Evolutionary conservation across 2,888 invertebrate species (phyloP).

Genomic region (Tetanocera ferruginea): DNA sequence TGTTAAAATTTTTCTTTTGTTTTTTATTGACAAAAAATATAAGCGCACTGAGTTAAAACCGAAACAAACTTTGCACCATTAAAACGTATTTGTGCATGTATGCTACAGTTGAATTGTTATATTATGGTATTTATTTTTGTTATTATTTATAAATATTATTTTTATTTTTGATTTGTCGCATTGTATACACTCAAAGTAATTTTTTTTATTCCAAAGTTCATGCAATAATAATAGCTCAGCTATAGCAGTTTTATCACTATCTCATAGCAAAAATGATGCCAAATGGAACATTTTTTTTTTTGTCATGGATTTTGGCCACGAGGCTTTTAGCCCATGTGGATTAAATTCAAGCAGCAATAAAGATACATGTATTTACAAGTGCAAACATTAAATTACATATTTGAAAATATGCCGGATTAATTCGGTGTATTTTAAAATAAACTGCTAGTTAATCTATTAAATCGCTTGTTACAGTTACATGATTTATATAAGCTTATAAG

Average conservation of each 20-base stretch:
- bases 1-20: slow-evolving; percentile 39
- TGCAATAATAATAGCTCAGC: too few species aligned
- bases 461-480: background rate
- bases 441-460: background rate
- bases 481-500: background rate
- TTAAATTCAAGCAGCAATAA: background rate
- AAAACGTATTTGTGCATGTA: slow-evolving; percentile 36
- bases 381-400: background rate
- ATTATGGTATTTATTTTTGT: slow-evolving; percentile 5
- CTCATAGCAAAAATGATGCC: too few species aligned
- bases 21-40: slow-evolving; percentile 52
- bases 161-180: slow-evolving; percentile 11
- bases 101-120: background rate
- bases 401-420: background rate
- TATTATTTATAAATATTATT: slow-evolving; percentile 14
- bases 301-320: too few species aligned
- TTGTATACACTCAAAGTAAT: background rate
- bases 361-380: background rate
- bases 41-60: slow-evolving; percentile 67
- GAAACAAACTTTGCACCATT: slow-evolving; percentile 67
- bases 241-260: too few species aligned
- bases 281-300: too few species aligned
- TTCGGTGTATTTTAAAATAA: background rate
- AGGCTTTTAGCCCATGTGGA: too few species aligned
- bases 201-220: background rate